A percentile compares a stretch with the other conserved stretches of the same genome.
Evolutionary conservation across 2,113 vertebrate genomes (phyloP).

Genomic region (Pseudonaja textilis): DNA sequence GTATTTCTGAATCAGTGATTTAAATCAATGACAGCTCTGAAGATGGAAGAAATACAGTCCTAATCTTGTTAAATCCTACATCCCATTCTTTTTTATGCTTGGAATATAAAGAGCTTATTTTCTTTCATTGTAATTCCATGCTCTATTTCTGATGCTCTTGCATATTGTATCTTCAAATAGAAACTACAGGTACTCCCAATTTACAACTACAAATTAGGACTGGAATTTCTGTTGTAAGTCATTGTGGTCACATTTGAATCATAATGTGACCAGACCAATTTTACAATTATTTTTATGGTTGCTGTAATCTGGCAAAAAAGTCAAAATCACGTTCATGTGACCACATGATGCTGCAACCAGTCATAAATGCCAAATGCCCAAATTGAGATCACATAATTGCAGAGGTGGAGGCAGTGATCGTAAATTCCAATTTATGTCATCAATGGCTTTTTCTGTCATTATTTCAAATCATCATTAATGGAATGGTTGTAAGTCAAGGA

Average conservation of each 20-base stretch:
- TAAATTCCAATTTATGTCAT: not conserved
- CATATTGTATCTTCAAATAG: constrained; percentile 32
- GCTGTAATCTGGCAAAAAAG: not conserved
- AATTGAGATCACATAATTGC: not conserved
- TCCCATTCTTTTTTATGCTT: constrained; percentile 2
- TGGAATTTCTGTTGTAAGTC: not conserved
- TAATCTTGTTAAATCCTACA: constrained; percentile 9
- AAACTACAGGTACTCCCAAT: not conserved
- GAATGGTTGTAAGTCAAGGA: not conserved
- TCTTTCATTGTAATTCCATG: constrained; percentile 1
- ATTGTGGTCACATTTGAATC: not conserved
- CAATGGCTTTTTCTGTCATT: not conserved
- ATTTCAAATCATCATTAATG: not conserved
- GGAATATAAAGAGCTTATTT: constrained; percentile 14
- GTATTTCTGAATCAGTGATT: not conserved
- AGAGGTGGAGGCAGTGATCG: not conserved
- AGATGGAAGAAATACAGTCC: not conserved
- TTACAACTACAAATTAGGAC: not conserved
- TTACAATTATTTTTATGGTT: not conserved
- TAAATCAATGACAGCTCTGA: not conserved
- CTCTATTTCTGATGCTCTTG: constrained; percentile 8
- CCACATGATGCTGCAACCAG: not conserved
- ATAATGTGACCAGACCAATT: not conserved
- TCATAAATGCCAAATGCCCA: not conserved
- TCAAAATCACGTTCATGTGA: not conserved